Evolutionary conservation across 2,888 invertebrate species (phyloP).

Genomic region (Ophion ventricosus): DNA sequence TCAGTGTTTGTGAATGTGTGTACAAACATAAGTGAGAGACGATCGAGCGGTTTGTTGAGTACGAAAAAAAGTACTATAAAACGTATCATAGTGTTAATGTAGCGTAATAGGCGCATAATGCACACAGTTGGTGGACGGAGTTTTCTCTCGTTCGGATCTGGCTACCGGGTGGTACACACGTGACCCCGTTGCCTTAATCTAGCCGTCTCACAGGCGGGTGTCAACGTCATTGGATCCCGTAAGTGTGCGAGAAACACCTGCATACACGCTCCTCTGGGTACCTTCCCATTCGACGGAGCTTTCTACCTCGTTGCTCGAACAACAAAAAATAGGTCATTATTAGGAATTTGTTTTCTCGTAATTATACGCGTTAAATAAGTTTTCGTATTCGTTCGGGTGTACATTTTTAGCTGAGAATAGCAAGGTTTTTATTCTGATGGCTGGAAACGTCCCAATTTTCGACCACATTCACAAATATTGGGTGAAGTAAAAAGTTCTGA

Average conservation of each 20-base stretch:
- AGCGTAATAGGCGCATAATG: slow-evolving; percentile 26
- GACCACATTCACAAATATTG: no score
- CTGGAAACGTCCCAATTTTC: no score
- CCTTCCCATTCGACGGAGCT: slow-evolving; percentile 16
- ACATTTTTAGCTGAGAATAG: background rate
- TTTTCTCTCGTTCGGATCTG: slow-evolving; percentile 43
- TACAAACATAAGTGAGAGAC: background rate
- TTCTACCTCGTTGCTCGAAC: slow-evolving; percentile 8
- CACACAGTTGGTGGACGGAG: slow-evolving; percentile 40
- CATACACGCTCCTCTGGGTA: background rate
- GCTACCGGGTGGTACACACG: slow-evolving; percentile 67
- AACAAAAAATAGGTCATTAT: slow-evolving; percentile 24
- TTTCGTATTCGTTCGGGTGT: background rate
- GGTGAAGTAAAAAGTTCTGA: no score
- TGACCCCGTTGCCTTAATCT: slow-evolving; percentile 82
- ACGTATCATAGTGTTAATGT: slow-evolving; percentile 17
- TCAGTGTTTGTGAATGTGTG: background rate
- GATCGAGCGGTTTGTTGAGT: background rate
- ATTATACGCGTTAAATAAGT: background rate
- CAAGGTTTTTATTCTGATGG: background rate
- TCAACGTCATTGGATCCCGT: slow-evolving; percentile 36
- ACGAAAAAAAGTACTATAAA: background rate
- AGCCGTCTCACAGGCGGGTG: slow-evolving; percentile 65
- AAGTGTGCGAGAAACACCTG: slow-evolving; percentile 24
- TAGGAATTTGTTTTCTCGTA: background rate